Conservation (phyloP, 2,113 vertebrate species). For the Campylorhamphus procurvoides region DNA sequence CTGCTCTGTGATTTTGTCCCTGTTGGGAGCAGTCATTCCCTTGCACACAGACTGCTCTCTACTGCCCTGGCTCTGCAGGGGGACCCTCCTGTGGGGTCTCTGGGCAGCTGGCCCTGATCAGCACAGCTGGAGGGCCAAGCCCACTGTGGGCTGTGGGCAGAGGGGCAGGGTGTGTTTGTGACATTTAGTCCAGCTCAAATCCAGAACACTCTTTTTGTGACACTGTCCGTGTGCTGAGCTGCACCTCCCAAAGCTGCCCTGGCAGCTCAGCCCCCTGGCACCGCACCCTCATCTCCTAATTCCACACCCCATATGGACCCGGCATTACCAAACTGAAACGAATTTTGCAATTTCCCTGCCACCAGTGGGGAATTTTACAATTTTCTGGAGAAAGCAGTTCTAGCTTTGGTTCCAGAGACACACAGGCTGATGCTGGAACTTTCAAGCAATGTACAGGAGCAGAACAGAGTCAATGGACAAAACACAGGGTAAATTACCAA, state of each 20-base stretch:
- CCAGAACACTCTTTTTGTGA: not conserved
- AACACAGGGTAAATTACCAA: not conserved
- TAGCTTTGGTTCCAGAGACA: not conserved
- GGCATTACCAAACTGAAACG: not conserved
- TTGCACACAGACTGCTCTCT: not conserved
- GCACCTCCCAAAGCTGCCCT: not conserved
- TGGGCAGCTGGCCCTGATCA: not conserved
- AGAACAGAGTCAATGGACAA: no score
- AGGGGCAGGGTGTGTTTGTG: not conserved
- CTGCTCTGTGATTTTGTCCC: constrained; percentile 22
- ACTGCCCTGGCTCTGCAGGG: not conserved
- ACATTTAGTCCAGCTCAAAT: not conserved
- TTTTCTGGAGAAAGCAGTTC: not conserved
- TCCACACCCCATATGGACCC: not conserved
- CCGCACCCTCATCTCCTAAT: not conserved
- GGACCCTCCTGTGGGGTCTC: not conserved
- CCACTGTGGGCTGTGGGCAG: not conserved
- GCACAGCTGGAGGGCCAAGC: not conserved
- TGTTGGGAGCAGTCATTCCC: constrained; percentile 9
- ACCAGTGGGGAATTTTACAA: not conserved
- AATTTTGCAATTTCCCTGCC: not conserved
- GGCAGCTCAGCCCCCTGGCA: not conserved
- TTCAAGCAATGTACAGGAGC: not conserved
- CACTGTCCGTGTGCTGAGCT: not conserved
- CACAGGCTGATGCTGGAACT: not conserved